These are phyloP conservation scores for Xylocopa sonorina DNA, from an alignment of 1,140 invertebrate species.

Conservation along the genomic window DNA sequence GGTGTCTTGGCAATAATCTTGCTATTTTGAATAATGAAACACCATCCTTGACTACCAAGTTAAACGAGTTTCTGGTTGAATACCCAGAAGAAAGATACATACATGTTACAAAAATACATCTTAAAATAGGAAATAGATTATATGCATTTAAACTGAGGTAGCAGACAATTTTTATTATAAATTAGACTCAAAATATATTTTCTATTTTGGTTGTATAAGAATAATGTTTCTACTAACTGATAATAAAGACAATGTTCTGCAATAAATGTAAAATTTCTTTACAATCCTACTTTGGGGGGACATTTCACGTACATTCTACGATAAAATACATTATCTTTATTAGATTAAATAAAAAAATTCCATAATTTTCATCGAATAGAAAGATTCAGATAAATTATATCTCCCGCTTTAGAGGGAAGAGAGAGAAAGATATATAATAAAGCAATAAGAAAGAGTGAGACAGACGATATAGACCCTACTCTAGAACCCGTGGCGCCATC, in stretches of 20 bases:
- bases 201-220: background rate
- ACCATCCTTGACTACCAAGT: conserved; percentile 75
- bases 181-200: background rate
- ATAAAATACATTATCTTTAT: too few relatives aligned
- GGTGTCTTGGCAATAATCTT: conserved; percentile 85
- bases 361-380: too few relatives aligned
- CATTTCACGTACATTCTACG: too few relatives aligned
- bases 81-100: conserved; percentile 69
- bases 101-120: conserved; percentile 73
- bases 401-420: too few relatives aligned
- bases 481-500: too few relatives aligned
- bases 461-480: too few relatives aligned
- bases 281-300: background rate
- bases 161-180: background rate
- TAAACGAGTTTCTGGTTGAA: conserved; percentile 76
- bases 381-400: too few relatives aligned
- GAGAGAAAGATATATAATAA: too few relatives aligned
- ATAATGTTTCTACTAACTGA: background rate
- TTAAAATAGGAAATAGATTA: conserved; percentile 81
- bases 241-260: background rate
- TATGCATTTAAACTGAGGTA: conserved; percentile 73
- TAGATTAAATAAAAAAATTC: too few relatives aligned
- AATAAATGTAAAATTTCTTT: background rate
- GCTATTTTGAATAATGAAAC: conserved; percentile 79
- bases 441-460: too few relatives aligned